phyloP scores from a whole-genome alignment of 2,888 invertebrate species.

The Erannis defoliaria region DNA sequence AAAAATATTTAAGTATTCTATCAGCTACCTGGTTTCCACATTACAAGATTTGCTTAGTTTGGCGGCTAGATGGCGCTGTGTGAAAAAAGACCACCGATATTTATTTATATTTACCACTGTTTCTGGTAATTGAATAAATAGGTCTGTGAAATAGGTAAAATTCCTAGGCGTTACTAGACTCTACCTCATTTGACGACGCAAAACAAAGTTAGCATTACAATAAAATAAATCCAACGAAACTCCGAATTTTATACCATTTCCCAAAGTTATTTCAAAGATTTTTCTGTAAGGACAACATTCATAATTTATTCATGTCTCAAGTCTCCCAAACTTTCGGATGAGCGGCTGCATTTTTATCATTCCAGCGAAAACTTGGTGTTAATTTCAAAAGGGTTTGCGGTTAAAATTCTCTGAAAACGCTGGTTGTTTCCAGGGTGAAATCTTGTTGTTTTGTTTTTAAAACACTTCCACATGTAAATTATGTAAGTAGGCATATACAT shows the following conservation, averaged over 20 bases:
- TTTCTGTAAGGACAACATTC: constrained; percentile 53
- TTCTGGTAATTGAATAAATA: too few species aligned
- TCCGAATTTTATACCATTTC: constrained; percentile 23
- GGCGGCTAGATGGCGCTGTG: too few species aligned
- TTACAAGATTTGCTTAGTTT: too few species aligned
- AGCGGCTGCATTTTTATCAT: constrained; percentile 46
- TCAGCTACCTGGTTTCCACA: too few species aligned
- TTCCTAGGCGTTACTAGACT: too few species aligned
- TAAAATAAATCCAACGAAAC: constrained; percentile 16
- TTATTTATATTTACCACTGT: too few species aligned
- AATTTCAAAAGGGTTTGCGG: constrained; percentile 43
- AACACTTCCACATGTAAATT: neutral
- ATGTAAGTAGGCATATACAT: too few species aligned
- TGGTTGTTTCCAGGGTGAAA: constrained; percentile 29
- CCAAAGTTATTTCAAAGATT: constrained; percentile 45
- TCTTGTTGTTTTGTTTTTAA: neutral
- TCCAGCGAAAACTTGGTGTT: constrained; percentile 40
- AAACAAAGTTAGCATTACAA: neutral
- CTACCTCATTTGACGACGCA: neutral
- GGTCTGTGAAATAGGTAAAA: too few species aligned
- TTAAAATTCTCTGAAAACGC: constrained; percentile 41
- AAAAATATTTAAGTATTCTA: too few species aligned
- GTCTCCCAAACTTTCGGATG: constrained; percentile 41
- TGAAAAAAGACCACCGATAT: too few species aligned
- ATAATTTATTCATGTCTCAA: constrained; percentile 64